These are phyloP conservation scores for Ciconia maguari DNA, from an alignment of 2,113 vertebrate species.

Conservation along the genomic window DNA sequence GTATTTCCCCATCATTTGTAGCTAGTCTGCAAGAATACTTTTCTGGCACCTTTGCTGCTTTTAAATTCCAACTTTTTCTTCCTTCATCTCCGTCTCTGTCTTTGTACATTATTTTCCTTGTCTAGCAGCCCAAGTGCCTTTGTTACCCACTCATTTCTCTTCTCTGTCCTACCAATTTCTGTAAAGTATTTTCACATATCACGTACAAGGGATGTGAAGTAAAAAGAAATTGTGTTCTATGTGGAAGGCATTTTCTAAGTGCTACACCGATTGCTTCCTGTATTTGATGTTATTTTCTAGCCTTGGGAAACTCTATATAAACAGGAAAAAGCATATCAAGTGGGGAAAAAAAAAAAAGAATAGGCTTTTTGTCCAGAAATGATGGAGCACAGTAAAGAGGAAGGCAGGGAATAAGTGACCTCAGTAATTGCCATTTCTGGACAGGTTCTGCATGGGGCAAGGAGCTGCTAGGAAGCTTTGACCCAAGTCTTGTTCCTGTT, in stretches of 20 bases:
- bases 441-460: not conserved
- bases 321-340: not conserved
- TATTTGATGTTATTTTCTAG: not conserved
- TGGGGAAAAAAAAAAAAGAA: not conserved
- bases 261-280: not conserved
- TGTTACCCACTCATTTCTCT: slow-evolving; percentile 11
- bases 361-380: not conserved
- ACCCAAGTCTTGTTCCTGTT: not conserved
- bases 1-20: not conserved
- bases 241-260: not conserved
- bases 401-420: not conserved
- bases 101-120: slow-evolving; percentile 11
- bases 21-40: not conserved
- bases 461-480: not conserved
- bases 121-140: not conserved
- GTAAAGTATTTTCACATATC: not conserved
- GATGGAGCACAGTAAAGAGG: not conserved
- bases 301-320: not conserved
- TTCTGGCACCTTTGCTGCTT: not conserved
- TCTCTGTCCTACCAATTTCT: slow-evolving; percentile 23
- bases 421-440: not conserved
- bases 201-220: not conserved
- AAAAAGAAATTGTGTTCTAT: not conserved
- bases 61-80: slow-evolving; percentile 21
- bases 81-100: not conserved